phyloP scores from a whole-genome alignment of 2,888 invertebrate species.

The Bellardia pandia region DNA sequence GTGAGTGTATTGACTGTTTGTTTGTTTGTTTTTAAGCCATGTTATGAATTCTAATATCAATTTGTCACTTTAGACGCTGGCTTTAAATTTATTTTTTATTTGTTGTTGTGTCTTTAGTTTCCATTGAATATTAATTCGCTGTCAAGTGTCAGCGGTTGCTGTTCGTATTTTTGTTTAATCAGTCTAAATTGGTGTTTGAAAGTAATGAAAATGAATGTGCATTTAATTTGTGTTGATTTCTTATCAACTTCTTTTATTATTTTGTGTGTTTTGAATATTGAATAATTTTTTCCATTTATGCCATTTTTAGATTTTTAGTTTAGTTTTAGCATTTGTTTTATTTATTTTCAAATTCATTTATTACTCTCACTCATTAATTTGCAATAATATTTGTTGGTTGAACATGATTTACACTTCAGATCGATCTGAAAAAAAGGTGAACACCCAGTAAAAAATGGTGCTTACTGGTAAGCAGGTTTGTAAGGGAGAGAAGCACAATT shows the following conservation, averaged over 20 bases:
- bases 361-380: neutral
- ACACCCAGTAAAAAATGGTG: too few relatives aligned
- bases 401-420: neutral
- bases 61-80: slow-evolving; percentile 37
- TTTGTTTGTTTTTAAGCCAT: slow-evolving; percentile 3
- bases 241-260: slow-evolving; percentile 1
- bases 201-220: neutral
- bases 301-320: neutral
- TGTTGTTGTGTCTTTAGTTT: slow-evolving; percentile 18
- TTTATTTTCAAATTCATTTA: neutral
- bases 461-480: too few relatives aligned
- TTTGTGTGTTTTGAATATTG: slow-evolving; percentile 36
- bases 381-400: neutral
- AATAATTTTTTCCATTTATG: neutral
- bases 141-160: slow-evolving; percentile 28
- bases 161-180: neutral
- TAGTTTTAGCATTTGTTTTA: neutral
- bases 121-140: slow-evolving; percentile 39
- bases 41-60: slow-evolving; percentile 44
- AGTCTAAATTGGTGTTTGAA: slow-evolving; percentile 10
- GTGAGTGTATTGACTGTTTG: neutral
- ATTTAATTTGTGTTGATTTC: slow-evolving; percentile 23
- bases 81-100: slow-evolving; percentile 22
- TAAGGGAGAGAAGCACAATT: too few relatives aligned
- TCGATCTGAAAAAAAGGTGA: too few relatives aligned